Conservation (phyloP, 2,888 invertebrate genomes). For the Troides helena region DNA sequence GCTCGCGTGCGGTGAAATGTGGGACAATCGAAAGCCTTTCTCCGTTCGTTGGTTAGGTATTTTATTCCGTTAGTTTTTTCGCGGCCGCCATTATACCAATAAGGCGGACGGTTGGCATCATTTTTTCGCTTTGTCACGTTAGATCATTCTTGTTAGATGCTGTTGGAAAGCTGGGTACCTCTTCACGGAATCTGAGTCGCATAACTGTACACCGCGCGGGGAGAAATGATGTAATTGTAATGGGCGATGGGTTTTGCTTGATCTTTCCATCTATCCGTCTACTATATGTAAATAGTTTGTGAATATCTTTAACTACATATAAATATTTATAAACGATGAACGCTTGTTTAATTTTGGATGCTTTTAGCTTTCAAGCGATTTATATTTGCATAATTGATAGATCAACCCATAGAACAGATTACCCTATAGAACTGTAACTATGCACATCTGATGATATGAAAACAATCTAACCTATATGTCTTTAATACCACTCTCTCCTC, state of each 20-base stretch:
- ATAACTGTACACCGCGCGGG: conserved; percentile 64
- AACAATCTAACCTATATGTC: no score
- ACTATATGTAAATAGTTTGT: neutral
- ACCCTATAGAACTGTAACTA: no score
- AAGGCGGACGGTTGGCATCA: conserved; percentile 72
- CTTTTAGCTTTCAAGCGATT: neutral
- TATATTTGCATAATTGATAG: neutral
- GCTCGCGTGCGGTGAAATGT: conserved; percentile 75
- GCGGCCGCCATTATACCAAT: conserved; percentile 75
- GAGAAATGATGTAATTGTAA: conserved; percentile 71
- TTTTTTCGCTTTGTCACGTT: conserved; percentile 79
- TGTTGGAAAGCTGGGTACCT: conserved; percentile 72
- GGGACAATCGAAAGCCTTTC: conserved; percentile 81
- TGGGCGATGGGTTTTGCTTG: conserved; percentile 38
- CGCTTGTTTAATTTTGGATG: neutral
- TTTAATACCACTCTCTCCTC: no score
- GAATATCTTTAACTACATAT: neutral
- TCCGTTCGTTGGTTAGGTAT: conserved; percentile 75
- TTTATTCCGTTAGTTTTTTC: conserved; percentile 80
- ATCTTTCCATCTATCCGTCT: conserved; percentile 29
- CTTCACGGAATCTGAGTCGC: conserved; percentile 63
- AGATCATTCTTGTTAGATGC: conserved; percentile 77
- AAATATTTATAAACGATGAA: neutral
- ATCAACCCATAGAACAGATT: no score
- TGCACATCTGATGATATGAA: no score